Base-by-base conservation (phyloP, 2,113 vertebrate genomes). In the Brienomyrus brachyistius region DNA sequence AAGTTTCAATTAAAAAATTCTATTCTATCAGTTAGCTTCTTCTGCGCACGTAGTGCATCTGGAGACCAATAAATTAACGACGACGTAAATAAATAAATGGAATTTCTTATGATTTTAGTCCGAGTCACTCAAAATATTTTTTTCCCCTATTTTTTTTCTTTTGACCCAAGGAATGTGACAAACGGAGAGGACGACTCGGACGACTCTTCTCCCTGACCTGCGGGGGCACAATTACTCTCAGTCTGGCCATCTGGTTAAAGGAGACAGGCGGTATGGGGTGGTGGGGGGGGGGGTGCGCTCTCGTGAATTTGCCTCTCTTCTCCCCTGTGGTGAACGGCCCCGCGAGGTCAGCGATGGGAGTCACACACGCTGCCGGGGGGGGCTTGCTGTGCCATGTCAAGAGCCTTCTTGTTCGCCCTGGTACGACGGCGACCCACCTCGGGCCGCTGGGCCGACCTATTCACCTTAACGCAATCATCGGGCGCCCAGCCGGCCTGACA, bases 181-280 rank as follows among this genome's bases (percentile, higher is more conserved):
- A 5, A 43, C 27, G 15, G 17, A 40, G 31, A 77, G 35, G 74
- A 43, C 74, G 6, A 43, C 31, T 80, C 15, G 0, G 74, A 19
- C 4, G 13, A 17, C 27, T 74, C 66, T 77, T 77, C 70, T 40
- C 31, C 70, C 70, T 80, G 74, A 80, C 74, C 74, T 80, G 74
- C 13, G 74, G 74, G 74, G 35, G 74, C 74, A 80, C 74, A 8
- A 19, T 80, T 43, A 80, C 74, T 80, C 74, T 80, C 74, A 43
- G 74, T 80, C 74, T 80, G 74, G 74, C 74, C 74, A 80, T 80
- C 74, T 80, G 74, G 31, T 80, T 80, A 80, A 80, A 80, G 74
- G 74, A 80, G 74, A 80, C 74, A 43, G 74, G 74, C 74, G 62
- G n/a, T 66, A n/a, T 66, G 31, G 70, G 70, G 15, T 45, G 43